Conservation (phyloP, 37 sponge, comb jelly and placozoan genomes). For the Ephydatia muelleri region DNA sequence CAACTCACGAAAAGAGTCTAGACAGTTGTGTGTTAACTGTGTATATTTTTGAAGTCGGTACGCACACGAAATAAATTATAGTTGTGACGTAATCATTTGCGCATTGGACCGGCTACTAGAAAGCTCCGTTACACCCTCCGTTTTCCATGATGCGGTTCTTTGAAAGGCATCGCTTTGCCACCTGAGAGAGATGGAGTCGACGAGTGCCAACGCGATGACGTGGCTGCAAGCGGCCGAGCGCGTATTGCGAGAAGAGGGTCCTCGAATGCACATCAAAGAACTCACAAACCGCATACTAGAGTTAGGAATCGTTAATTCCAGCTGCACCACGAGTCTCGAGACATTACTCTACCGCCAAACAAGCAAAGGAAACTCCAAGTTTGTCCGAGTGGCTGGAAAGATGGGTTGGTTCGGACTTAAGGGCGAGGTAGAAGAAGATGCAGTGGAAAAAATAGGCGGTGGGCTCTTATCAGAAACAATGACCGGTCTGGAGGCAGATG, state of each 20-base stretch:
- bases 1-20: no score
- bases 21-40: no score
- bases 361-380: slow-evolving; percentile 47
- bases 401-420: slow-evolving; percentile 59
- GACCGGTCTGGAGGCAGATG: background rate
- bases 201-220: slow-evolving; percentile 30
- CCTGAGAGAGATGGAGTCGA: background rate
- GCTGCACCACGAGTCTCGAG: slow-evolving; percentile 67
- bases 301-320: slow-evolving; percentile 65
- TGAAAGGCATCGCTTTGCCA: background rate
- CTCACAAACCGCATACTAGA: slow-evolving; percentile 52
- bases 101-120: background rate
- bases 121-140: background rate
- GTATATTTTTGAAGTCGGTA: no score
- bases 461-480: background rate
- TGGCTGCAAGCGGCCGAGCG: slow-evolving; percentile 70
- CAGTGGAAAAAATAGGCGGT: background rate
- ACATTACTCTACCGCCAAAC: slow-evolving; percentile 69
- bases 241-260: slow-evolving; percentile 56
- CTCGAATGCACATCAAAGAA: slow-evolving; percentile 69
- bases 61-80: background rate
- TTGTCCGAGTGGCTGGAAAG: slow-evolving; percentile 59
- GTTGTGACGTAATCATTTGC: background rate
- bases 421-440: background rate
- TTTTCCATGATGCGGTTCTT: background rate